Evolutionary conservation across 2,113 vertebrate species (phyloP).

Genomic region (Pelobates fuscus): DNA sequence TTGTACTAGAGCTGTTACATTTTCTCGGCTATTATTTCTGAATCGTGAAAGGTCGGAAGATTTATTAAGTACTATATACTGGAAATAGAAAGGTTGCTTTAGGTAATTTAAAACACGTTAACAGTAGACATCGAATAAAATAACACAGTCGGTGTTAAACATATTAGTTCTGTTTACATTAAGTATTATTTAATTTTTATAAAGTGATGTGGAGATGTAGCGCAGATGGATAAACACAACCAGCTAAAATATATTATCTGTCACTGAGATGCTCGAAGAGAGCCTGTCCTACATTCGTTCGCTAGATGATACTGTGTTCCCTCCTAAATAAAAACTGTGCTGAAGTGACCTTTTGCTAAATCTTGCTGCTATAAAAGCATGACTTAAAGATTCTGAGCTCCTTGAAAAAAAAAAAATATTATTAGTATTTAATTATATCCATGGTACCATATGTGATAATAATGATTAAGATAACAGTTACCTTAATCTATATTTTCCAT

Average conservation of each 20-base stretch:
- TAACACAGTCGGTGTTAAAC: constrained; percentile 46
- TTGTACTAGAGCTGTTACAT: constrained; percentile 22
- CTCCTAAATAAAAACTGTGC: constrained; percentile 21
- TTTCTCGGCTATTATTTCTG: constrained; percentile 26
- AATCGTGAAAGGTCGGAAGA: constrained; percentile 41
- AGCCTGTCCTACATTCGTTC: constrained; percentile 10
- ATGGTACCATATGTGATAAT: too few relatives aligned
- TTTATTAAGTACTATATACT: constrained; percentile 45
- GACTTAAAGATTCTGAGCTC: background rate
- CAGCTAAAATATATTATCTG: constrained; percentile 46
- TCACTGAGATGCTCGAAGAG: constrained; percentile 28
- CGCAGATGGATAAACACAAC: constrained; percentile 47
- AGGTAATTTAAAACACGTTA: constrained; percentile 51
- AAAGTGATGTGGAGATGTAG: constrained; percentile 45
- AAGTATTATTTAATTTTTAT: constrained; percentile 49
- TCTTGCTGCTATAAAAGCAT: background rate
- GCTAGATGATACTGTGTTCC: constrained; percentile 1
- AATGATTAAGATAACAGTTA: too few relatives aligned
- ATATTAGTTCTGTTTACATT: constrained; percentile 50
- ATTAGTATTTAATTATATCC: too few relatives aligned
- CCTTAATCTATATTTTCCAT: too few relatives aligned
- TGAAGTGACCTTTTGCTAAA: constrained; percentile 37
- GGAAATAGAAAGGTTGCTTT: constrained; percentile 41
- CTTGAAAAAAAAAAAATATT: too few relatives aligned
- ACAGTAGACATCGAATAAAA: constrained; percentile 49